Conservation (phyloP, 2,888 invertebrate genomes). For the Torymus aiolomorphi region DNA sequence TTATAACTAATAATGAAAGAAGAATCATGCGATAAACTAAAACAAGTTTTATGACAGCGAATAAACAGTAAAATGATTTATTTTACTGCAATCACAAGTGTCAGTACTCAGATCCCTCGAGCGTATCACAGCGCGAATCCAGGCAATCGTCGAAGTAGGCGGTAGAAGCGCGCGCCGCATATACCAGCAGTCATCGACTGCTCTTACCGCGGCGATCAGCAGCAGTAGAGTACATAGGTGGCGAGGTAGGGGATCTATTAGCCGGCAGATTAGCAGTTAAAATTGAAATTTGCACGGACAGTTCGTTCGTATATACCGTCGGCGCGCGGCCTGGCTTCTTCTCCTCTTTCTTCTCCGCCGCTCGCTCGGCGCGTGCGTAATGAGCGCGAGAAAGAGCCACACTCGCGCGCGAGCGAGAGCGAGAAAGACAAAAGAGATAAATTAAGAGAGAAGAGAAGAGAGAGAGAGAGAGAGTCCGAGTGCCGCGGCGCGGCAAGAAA, state of each 20-base stretch:
- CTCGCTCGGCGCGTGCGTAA: not conserved
- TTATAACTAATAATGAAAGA: too few species aligned
- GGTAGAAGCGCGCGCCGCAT: too few species aligned
- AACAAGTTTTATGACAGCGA: too few species aligned
- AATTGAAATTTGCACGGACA: conserved; percentile 76
- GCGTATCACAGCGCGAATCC: too few species aligned
- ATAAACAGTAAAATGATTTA: too few species aligned
- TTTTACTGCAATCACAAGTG: too few species aligned
- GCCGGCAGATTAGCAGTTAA: conserved; percentile 75
- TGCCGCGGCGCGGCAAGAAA: conserved; percentile 13
- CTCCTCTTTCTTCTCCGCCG: conserved; percentile 1
- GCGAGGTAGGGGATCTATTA: conserved; percentile 68
- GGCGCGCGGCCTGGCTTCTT: conserved; percentile 72
- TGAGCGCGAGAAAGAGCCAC: conserved; percentile 52
- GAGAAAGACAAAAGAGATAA: conserved; percentile 58
- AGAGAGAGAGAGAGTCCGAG: conserved; percentile 41
- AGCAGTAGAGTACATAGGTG: too few species aligned
- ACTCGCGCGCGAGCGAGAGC: conserved; percentile 52
- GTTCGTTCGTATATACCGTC: conserved; percentile 68
- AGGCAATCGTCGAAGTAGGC: too few species aligned
- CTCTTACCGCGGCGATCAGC: not conserved
- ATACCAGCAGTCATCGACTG: too few species aligned
- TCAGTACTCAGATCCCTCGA: too few species aligned
- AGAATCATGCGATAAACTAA: too few species aligned
- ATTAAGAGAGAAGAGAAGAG: conserved; percentile 51